These are phyloP conservation scores for Drosophila falleni DNA, from an alignment of 2,888 invertebrate species.

Conservation along the genomic window DNA sequence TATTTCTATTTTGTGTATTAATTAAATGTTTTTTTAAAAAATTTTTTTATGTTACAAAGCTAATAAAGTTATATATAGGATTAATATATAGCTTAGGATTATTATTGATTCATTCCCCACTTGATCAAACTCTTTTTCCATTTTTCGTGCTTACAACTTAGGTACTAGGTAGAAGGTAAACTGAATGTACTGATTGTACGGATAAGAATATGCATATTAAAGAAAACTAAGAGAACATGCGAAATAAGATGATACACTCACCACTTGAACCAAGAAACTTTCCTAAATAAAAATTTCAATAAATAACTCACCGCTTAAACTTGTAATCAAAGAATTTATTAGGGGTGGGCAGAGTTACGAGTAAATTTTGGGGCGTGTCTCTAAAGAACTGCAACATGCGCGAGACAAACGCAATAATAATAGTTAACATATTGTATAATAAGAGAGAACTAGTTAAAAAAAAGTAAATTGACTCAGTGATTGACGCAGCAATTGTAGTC, in stretches of 20 bases:
- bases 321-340: neutral
- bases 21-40: too few species aligned
- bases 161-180: neutral
- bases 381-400: conserved; percentile 46
- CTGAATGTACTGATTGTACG: conserved; percentile 6
- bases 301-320: conserved; percentile 22
- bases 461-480: conserved; percentile 29
- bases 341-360: neutral
- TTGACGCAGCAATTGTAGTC: neutral
- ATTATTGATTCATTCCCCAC: too few species aligned
- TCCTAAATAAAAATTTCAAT: neutral
- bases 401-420: conserved; percentile 32
- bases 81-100: too few species aligned
- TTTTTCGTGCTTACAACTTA: too few species aligned
- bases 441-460: conserved; percentile 1
- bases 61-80: too few species aligned
- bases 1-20: too few species aligned
- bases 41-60: too few species aligned
- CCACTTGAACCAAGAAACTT: conserved; percentile 6
- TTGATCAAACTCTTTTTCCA: too few species aligned
- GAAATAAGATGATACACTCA: conserved; percentile 12
- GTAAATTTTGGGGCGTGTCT: conserved; percentile 23
- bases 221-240: conserved; percentile 7
- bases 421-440: conserved; percentile 29
- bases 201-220: conserved; percentile 7